A percentile compares a stretch with the other conserved stretches of the same genome.
These are phyloP conservation scores for Caenorhabditis sp. DNA, from an alignment of 2,888 invertebrate genomes.

Conservation along the genomic window DNA sequence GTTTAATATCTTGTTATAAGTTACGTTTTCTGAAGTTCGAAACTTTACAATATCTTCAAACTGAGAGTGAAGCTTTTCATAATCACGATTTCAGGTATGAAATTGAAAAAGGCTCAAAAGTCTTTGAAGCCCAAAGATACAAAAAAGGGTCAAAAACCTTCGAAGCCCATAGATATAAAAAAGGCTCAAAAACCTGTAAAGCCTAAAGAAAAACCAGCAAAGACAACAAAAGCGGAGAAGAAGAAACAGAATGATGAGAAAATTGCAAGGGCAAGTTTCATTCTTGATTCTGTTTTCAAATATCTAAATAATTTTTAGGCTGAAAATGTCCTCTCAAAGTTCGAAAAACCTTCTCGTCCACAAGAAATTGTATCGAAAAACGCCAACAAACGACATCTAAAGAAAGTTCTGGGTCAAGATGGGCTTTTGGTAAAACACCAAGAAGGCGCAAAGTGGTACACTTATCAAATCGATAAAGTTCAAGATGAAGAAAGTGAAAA, in stretches of 20 bases:
- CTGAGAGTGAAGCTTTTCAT: not conserved
- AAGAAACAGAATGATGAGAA: constrained; percentile 17
- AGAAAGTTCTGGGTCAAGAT: constrained; percentile 28
- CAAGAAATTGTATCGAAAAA: constrained; percentile 7
- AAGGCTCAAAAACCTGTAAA: not conserved
- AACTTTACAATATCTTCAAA: not conserved
- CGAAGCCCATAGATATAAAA: not conserved
- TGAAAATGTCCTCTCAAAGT: constrained; percentile 9
- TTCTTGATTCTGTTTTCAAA: constrained; percentile 4
- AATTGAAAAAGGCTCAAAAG: constrained; percentile 30
- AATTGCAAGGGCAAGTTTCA: constrained; percentile 14
- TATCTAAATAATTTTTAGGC: constrained; percentile 2
- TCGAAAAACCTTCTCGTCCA: not conserved
- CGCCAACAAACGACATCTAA: constrained; percentile 29
- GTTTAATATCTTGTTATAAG: not conserved
- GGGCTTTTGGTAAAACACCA: constrained; percentile 49
- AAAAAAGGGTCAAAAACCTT: not conserved
- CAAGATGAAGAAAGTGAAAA: constrained; percentile 35
- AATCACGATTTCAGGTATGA: constrained; percentile 13
- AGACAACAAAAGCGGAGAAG: not conserved
- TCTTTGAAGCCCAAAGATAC: not conserved
- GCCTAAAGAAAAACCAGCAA: not conserved
- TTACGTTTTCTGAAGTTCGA: not conserved
- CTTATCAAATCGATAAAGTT: constrained; percentile 51
- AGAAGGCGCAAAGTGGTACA: constrained; percentile 60